Percentiles rank a stretch among this genome's conserved stretches.
Evolutionary conservation across 92 coral and sea anemone species (phyloP).

Genomic region (Plumapathes pennacea): DNA sequence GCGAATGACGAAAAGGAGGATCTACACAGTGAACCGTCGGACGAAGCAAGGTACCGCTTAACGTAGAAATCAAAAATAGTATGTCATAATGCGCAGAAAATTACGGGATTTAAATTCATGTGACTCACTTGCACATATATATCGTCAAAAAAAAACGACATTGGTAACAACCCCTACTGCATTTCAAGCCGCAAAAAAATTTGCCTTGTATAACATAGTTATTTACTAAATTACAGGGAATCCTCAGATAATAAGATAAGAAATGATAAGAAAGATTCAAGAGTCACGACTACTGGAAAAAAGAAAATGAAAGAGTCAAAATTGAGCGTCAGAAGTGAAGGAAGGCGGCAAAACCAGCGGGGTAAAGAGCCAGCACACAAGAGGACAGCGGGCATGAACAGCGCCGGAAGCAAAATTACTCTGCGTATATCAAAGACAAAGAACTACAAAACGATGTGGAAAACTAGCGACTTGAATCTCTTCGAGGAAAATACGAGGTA

Average conservation of each 20-base stretch:
- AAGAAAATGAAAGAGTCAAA: background rate
- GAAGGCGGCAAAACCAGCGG: conserved; percentile 4
- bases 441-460: conserved; percentile 47
- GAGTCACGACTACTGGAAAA: background rate
- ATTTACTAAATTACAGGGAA: no score
- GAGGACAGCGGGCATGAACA: conserved; percentile 21
- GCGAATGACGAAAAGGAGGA: no score
- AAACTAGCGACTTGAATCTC: conserved; percentile 25
- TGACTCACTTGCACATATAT: no score
- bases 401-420: conserved; percentile 1
- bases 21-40: background rate
- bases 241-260: background rate
- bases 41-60: background rate
- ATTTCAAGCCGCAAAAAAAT: no score
- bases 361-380: background rate
- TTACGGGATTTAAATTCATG: no score
- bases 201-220: no score
- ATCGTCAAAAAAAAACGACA: no score
- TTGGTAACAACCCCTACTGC: no score
- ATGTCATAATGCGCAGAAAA: no score
- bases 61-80: background rate
- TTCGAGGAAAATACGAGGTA: conserved; percentile 23
- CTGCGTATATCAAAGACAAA: conserved; percentile 7
- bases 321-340: background rate
- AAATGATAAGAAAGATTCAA: background rate